Conservation (phyloP, 2,113 vertebrate genomes). For the Perca schrenkii region DNA sequence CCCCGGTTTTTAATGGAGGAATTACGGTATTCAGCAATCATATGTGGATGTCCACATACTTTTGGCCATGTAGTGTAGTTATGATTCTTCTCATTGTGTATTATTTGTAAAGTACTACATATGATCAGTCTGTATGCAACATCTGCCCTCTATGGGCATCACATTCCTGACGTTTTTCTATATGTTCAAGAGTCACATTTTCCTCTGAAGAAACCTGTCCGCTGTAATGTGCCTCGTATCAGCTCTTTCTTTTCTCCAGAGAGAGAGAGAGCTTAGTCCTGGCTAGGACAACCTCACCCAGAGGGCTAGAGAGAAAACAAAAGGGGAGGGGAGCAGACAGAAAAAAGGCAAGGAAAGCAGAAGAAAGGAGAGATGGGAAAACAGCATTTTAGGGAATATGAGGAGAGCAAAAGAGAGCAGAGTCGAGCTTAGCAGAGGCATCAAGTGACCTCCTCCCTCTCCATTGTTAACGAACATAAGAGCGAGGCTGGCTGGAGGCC, state of each 20-base stretch:
- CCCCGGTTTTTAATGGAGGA: too few relatives aligned
- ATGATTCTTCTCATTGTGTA: neutral
- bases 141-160: constrained; percentile 13
- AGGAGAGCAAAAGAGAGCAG: constrained; percentile 66
- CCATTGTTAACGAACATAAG: constrained; percentile 77
- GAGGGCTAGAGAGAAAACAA: constrained; percentile 53
- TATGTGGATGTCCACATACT: neutral
- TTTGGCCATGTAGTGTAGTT: neutral
- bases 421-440: constrained; percentile 72
- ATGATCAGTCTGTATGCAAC: neutral
- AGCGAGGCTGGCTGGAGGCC: constrained; percentile 76
- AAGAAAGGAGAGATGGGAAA: constrained; percentile 60
- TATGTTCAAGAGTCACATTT: constrained; percentile 12
- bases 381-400: constrained; percentile 69
- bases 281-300: constrained; percentile 73
- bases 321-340: constrained; percentile 1
- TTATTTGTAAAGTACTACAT: neutral
- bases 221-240: constrained; percentile 36
- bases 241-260: constrained; percentile 54
- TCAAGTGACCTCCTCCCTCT: constrained; percentile 79
- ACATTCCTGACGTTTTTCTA: neutral
- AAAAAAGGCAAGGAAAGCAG: constrained; percentile 39
- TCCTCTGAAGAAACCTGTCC: constrained; percentile 35
- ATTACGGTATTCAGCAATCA: neutral
- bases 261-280: constrained; percentile 44